phyloP scores from a whole-genome alignment of 1,140 invertebrate genomes.

The Akabosia matsudoensis region DNA sequence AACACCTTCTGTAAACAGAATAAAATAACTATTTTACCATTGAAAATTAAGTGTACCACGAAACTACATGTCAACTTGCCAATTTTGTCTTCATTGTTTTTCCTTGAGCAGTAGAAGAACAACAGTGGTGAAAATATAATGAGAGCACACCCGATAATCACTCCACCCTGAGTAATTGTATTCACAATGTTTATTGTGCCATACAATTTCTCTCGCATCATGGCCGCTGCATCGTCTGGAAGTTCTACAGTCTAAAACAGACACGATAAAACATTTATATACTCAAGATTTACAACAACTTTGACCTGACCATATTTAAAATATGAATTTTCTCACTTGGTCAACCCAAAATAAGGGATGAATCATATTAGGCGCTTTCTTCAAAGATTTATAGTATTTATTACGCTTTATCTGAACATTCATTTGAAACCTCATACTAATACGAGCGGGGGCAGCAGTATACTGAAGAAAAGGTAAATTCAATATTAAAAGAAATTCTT shows the following conservation, averaged over 20 bases:
- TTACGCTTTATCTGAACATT: slow-evolving; percentile 22
- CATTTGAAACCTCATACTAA: slow-evolving; percentile 31
- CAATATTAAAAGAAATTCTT: no score
- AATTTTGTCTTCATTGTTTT: not conserved
- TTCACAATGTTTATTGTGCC: not conserved
- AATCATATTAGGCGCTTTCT: slow-evolving; percentile 23
- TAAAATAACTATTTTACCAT: not conserved
- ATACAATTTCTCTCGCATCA: not conserved
- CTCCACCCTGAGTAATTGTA: not conserved
- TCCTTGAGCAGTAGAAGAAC: slow-evolving; percentile 1
- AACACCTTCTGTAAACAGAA: not conserved
- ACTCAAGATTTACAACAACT: no score
- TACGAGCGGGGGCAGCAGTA: not conserved
- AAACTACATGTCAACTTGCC: not conserved
- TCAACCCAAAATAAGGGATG: slow-evolving; percentile 35
- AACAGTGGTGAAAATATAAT: not conserved
- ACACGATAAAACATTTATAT: no score
- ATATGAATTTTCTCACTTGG: slow-evolving; percentile 15
- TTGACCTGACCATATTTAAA: not conserved
- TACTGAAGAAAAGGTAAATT: not conserved
- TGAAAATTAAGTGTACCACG: not conserved
- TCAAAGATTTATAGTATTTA: slow-evolving; percentile 24
- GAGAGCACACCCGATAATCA: not conserved
- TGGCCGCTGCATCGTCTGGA: not conserved
- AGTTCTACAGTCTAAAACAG: not conserved